These are phyloP conservation scores for Oikopleura albicans DNA, from an alignment of 23 tunicate species.

Conservation along the genomic window DNA sequence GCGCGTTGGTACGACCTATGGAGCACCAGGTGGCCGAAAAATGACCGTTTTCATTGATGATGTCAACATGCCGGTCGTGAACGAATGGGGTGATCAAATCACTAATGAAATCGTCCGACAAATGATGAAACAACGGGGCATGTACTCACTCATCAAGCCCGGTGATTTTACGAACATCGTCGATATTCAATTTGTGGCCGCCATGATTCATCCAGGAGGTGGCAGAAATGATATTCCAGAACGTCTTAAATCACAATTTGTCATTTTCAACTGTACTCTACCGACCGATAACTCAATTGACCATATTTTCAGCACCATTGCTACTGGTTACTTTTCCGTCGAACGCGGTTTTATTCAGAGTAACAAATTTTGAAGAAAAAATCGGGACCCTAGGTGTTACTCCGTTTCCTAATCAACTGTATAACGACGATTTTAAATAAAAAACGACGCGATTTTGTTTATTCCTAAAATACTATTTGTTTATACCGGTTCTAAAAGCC, in stretches of 20 bases:
- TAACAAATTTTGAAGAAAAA: no score
- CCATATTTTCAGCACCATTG: slow-evolving; percentile 82
- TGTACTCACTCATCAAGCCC: slow-evolving; percentile 93
- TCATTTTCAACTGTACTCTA: slow-evolving; percentile 89
- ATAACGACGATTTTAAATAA: no score
- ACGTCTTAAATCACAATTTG: slow-evolving; percentile 78
- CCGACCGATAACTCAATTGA: slow-evolving; percentile 96
- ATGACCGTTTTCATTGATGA: slow-evolving; percentile 97
- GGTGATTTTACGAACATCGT: slow-evolving; percentile 95
- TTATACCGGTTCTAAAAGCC: no score
- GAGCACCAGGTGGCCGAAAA: slow-evolving; percentile 93
- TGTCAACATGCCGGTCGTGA: slow-evolving; percentile 95
- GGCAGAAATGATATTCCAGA: slow-evolving; percentile 97
- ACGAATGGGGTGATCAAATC: slow-evolving; percentile 99
- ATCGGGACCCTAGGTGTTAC: no score
- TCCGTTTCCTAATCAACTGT: no score
- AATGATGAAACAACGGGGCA: slow-evolving; percentile 96
- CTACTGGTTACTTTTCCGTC: slow-evolving; percentile 57
- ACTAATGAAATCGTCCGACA: slow-evolving; percentile 99
- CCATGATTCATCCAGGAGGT: slow-evolving; percentile 99
- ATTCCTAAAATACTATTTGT: no score
- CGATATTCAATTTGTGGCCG: slow-evolving; percentile 90
- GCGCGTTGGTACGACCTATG: slow-evolving; percentile 91
- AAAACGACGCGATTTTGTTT: no score
- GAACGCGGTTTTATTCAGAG: slow-evolving; percentile 48